Evolutionary conservation across 2,888 invertebrate species (phyloP), one percentile per base, ranked within the genome.

Genomic region (Amphipoea oculea): DNA sequence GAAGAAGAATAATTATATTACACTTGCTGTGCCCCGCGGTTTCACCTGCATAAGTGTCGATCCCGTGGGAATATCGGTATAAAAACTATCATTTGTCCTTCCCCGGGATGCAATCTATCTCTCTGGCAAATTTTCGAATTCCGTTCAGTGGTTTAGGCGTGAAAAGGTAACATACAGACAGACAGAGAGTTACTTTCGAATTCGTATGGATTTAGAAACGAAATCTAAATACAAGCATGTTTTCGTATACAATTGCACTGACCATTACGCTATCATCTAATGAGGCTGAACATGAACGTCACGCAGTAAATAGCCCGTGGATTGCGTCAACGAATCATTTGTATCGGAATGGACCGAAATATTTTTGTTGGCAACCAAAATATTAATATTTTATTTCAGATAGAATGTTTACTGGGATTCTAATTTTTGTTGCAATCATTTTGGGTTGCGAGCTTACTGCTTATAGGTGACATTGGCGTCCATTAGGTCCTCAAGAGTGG

Each of bases 201-300:
- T 29, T 29, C 0, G 29, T 29, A 29, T 29, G 29, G 1, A 29
- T 73, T 73, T 9, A 36, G 29, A 17, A 42, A 48, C n/a, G 0
- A 36, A 48, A 62, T 40, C 77, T 51, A 62, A 76, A 62, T 29
- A 51, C 36, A 9, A 40, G 51, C 12, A 29, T 20, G 29, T 72
- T 62, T 72, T 67, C 71, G 68, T 66, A 29, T 40, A 76, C 57
- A 68, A 71, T 60, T 82, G 40, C 60, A 71, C 48, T 42, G 51
- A 45, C n/a, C 73, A 70, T 73, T 75, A 78, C 69, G 63, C 74
- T 65, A 78, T 65, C 57, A 74, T 78, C 76, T 71, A 79, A 86
- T 77, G 69, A 72, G 62, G 69, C 65, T 68, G 40, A 79, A 68
- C 62, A 75, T 74, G 11, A 57, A 82, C 78, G 78, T 86, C 86